Base-by-base conservation (phyloP, 2,113 vertebrate species). In the Polypterus bichir region DNA sequence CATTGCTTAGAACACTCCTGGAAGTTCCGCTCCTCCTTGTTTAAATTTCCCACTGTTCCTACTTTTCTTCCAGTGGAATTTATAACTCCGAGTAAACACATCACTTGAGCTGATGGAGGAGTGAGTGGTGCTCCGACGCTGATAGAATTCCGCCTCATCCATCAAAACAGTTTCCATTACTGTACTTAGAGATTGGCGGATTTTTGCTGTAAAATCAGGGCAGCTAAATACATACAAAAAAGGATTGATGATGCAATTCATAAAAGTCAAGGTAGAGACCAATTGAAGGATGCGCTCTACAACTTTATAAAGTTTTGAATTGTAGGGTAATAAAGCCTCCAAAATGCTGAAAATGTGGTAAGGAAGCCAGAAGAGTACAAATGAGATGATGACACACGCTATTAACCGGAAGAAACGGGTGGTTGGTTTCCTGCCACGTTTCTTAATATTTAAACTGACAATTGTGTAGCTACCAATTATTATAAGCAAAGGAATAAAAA, bases 151-250 rank as follows among this genome's bases (percentile, higher is more conserved):
- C 46, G 77, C 64, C 68, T 88, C 86, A 9, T 88, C 86, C 44
- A 69, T 61, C 71, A 88, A 71, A 52, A 86, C 83, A 3, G 66
- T 80, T 71, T 87, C 86, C 62, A 87, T 75, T 65, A 87, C 83
- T 0, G 71, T 62, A 44, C 75, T 73, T 60, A 87, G 68, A 3
- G 86, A 87, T 63, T 76, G 70, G 7, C 71, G 73, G 63, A 89
- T 81, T 65, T 80, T 85, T 44, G 2, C 64, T 66, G 78, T 68
- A 66, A 88, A 64, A 64, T 83, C 83, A 0, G 76, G 83, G 64
- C 86, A 87, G 61, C 84, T 87, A 66, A 88, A 69, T 54, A 87
- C 81, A 9, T 89, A 89, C 62, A 88, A 77, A 48, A 87, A 52
- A 7, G 86, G 87, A 69, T 89, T 89, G 46, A 87, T 47, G 60